Percentiles rank a stretch among this genome's conserved stretches.
phyloP scores from a whole-genome alignment of 2,888 invertebrate species.

The Athripsodes cinereus region DNA sequence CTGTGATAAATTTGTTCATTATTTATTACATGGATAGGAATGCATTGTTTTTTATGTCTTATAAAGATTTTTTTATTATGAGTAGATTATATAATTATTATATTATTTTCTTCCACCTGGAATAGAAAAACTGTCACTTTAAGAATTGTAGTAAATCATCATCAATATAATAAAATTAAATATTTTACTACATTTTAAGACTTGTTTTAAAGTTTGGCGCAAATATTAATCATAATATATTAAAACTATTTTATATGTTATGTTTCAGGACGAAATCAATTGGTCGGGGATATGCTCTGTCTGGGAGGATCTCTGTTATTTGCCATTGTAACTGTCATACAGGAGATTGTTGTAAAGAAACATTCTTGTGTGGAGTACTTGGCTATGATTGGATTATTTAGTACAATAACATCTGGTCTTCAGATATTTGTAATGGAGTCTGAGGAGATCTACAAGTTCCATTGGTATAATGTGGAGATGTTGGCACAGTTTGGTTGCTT shows the following conservation, averaged over 20 bases:
- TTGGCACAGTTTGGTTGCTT: constrained; percentile 55
- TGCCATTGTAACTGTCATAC: constrained; percentile 71
- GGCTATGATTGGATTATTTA: constrained; percentile 75
- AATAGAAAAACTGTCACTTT: too few relatives aligned
- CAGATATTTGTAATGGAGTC: constrained; percentile 76
- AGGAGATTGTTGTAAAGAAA: constrained; percentile 76
- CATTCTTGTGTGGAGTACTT: constrained; percentile 74
- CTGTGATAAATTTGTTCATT: too few relatives aligned
- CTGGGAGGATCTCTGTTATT: constrained; percentile 71
- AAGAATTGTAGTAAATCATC: too few relatives aligned
- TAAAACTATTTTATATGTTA: not conserved
- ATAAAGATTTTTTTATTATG: too few relatives aligned
- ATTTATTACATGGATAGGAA: too few relatives aligned
- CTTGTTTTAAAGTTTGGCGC: too few relatives aligned
- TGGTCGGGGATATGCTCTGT: constrained; percentile 79
- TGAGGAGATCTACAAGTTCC: constrained; percentile 58
- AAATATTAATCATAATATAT: constrained; percentile 51
- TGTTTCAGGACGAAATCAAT: constrained; percentile 64
- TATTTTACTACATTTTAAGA: too few relatives aligned
- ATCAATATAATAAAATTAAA: too few relatives aligned
- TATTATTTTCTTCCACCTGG: too few relatives aligned
- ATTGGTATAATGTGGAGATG: constrained; percentile 57
- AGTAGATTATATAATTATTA: too few relatives aligned
- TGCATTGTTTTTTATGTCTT: too few relatives aligned
- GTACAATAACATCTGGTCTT: constrained; percentile 67